Base-by-base conservation (phyloP, 1,140 invertebrate genomes). In the Nasonia vitripennis region DNA sequence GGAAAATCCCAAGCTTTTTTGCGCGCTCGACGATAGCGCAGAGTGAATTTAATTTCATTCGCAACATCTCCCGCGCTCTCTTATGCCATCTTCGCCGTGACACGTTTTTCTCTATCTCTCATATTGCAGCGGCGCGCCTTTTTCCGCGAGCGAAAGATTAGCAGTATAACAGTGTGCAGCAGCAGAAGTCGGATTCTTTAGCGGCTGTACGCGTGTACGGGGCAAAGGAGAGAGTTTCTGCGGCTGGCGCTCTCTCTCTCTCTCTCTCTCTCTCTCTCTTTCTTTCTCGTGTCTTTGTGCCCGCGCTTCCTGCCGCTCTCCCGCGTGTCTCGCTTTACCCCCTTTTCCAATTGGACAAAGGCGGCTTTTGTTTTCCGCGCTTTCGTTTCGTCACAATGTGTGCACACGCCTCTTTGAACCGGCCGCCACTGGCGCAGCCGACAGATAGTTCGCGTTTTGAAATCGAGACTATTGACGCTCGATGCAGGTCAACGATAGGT, bases 401-500 rank as follows among this genome's bases (percentile, higher is more conserved):
- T n/a, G 55, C 55, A 62, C 55, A 62, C 55, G 55, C 55, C 17
- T 20, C 55, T 51, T 51, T 51, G 48, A 51, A 51, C 48, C 48
- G 11, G 14, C 14, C 48, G 12, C 12, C 48, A 51, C 48, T 17
- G 14, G 12, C 48, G 48, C 55, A 20, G 55, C 6, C 55, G 55
- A n/a, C 55, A 62, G 55, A 62, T 62, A 37, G 73, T n/a, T 34
- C 37, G n/a, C 45, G 41, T 51, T 78, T 51, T 78, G 45, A 55
- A 78, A 78, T 78, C 45, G 75, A 78, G 45, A 78, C 75, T 51
- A 78, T 78, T 78, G 75, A 51, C 41, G 37, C 14, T 48, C 20
- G 75, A 78, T 78, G n/a, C 73, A 27, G 75, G 75, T 78, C 41
- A 78, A 78, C n/a, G 75, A 78, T 48, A 27, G 34, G 34, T 27